Evolutionary conservation across 2,797 vertebrate species (phyloP).

Genomic region (Coregonus ussuriensis): DNA sequence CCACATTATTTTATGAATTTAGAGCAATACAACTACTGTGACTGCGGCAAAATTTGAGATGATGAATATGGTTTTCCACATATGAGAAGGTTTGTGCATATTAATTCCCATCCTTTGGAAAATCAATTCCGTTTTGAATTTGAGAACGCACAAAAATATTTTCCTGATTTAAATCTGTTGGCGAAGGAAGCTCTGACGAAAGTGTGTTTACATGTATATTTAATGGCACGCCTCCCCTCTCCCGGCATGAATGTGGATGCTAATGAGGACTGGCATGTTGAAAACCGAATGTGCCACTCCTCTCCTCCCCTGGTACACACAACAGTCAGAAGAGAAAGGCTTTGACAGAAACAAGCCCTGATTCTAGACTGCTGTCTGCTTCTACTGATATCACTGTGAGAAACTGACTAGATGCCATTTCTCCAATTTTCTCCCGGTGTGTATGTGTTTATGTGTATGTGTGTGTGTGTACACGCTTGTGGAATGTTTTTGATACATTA

Average conservation of each 20-base stretch:
- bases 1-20: neutral
- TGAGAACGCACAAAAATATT: conserved; percentile 36
- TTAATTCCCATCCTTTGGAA: neutral
- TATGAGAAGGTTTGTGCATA: conserved; percentile 9
- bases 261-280: conserved; percentile 74
- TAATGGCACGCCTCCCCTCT: conserved; percentile 71
- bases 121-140: conserved; percentile 26
- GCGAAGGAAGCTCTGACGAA: conserved; percentile 65
- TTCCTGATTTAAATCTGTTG: conserved; percentile 43
- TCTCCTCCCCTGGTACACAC: conserved; percentile 66
- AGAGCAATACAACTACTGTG: neutral
- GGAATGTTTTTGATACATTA: too few relatives aligned
- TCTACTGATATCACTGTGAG: conserved; percentile 22
- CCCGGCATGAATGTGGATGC: conserved; percentile 65
- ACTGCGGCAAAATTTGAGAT: neutral
- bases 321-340: conserved; percentile 23
- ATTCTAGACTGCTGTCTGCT: conserved; percentile 34
- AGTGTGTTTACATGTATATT: conserved; percentile 76
- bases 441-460: neutral
- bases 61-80: neutral
- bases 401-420: neutral
- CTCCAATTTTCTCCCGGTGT: conserved; percentile 5
- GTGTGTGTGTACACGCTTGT: neutral
- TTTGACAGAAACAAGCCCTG: conserved; percentile 40
- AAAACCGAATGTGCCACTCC: conserved; percentile 66